These are phyloP conservation scores for Lypha dubia DNA, from an alignment of 2,888 invertebrate genomes.

Conservation along the genomic window DNA sequence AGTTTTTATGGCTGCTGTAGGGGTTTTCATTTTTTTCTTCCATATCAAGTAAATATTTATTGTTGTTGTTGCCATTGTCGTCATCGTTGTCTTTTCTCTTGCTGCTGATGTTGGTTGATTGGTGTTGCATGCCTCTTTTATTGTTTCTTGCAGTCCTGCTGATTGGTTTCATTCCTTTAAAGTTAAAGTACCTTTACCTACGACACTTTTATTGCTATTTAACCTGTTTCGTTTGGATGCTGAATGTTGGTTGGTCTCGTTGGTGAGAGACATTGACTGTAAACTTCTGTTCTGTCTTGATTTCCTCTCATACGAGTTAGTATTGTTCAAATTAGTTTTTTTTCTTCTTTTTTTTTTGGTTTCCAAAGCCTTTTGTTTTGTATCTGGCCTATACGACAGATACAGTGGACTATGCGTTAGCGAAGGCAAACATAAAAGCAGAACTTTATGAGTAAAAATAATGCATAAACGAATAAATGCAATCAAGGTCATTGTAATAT, in stretches of 20 bases:
- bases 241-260: constrained; percentile 33
- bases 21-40: constrained; percentile 30
- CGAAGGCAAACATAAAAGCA: background rate
- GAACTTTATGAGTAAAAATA: background rate
- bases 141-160: constrained; percentile 48
- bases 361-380: background rate
- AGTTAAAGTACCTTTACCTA: constrained; percentile 72
- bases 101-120: background rate
- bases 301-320: background rate
- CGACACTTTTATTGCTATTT: constrained; percentile 74
- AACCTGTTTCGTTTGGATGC: constrained; percentile 70
- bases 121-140: constrained; percentile 31
- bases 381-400: background rate
- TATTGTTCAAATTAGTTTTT: constrained; percentile 26
- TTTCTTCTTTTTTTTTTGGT: no score
- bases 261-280: constrained; percentile 4
- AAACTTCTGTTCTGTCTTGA: constrained; percentile 20
- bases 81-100: constrained; percentile 30
- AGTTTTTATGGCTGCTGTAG: constrained; percentile 49
- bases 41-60: constrained; percentile 15
- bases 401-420: background rate
- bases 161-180: constrained; percentile 54
- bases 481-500: constrained; percentile 5
- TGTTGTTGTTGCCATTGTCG: constrained; percentile 37
- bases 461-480: background rate